Evolutionary conservation across 1,140 invertebrate genomes (phyloP).

Genomic region (Delia radicum): DNA sequence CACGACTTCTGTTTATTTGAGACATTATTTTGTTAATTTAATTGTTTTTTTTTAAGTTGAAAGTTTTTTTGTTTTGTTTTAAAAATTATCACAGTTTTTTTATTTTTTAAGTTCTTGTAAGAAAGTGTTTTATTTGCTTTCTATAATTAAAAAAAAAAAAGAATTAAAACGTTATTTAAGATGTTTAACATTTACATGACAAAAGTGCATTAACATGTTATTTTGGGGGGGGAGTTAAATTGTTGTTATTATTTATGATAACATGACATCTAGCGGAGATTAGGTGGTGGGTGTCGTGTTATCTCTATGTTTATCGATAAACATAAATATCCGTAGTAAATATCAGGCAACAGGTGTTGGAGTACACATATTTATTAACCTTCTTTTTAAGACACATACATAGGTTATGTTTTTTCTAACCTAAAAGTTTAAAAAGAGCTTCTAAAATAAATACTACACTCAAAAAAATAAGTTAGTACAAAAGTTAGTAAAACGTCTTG

Average conservation of each 20-base stretch:
- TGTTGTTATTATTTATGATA: conserved; percentile 13
- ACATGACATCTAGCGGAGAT: conserved; percentile 1
- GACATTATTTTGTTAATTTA: background rate
- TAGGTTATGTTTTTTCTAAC: too few species aligned
- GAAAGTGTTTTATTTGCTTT: background rate
- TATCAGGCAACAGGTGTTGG: background rate
- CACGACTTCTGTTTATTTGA: too few species aligned
- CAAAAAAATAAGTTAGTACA: too few species aligned
- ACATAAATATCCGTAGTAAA: background rate
- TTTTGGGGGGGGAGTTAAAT: background rate
- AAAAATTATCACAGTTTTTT: conserved; percentile 19
- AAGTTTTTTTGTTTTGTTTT: conserved; percentile 11
- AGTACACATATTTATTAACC: too few species aligned
- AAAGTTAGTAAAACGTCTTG: too few species aligned
- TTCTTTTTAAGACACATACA: too few species aligned
- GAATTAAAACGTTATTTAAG: background rate
- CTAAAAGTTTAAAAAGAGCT: too few species aligned
- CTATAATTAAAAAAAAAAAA: conserved; percentile 5
- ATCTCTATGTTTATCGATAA: conserved; percentile 20
- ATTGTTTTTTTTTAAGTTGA: background rate
- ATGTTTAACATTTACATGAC: background rate
- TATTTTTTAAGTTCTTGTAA: background rate
- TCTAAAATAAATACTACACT: too few species aligned
- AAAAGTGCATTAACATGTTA: background rate
- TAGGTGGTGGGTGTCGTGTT: background rate